Evolutionary conservation across 2,113 vertebrate species (phyloP).

Genomic region (Paradoxurus hermaphroditus): DNA sequence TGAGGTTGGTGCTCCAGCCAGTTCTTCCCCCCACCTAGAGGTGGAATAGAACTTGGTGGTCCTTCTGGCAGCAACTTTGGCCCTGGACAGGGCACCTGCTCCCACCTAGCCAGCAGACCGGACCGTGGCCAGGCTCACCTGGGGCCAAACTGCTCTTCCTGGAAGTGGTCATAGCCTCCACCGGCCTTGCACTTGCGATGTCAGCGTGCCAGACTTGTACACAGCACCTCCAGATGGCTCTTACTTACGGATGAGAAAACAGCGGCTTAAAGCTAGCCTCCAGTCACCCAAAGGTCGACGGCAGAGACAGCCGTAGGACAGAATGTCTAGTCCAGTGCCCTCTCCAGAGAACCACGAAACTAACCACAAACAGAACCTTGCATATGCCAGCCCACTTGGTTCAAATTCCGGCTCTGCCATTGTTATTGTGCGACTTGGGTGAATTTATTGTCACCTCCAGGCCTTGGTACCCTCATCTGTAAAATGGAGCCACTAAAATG

Average conservation of each 20-base stretch:
- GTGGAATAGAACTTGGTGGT: rapidly evolving
- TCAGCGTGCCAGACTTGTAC: background rate
- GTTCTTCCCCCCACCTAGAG: background rate
- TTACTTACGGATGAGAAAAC: background rate
- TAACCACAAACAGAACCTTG: rapidly evolving
- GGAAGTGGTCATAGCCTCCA: no score
- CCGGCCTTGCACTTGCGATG: rapidly evolving
- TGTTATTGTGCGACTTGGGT: rapidly evolving
- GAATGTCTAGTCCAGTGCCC: background rate
- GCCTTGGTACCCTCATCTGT: background rate
- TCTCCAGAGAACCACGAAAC: background rate
- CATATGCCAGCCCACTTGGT: rapidly evolving
- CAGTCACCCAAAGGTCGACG: background rate
- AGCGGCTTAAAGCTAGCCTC: background rate
- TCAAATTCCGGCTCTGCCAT: background rate
- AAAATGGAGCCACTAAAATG: background rate
- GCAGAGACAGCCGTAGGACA: background rate
- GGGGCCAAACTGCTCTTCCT: background rate
- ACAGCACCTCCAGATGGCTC: background rate
- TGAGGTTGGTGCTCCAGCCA: background rate
- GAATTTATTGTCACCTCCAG: no score
- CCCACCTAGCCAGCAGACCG: rapidly evolving
- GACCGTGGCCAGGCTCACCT: rapidly evolving
- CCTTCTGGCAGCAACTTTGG: background rate
- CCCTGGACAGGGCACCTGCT: rapidly evolving